These are phyloP conservation scores for Entomyzon cyanotis DNA, from an alignment of 2,113 vertebrate genomes.

Conservation along the genomic window DNA sequence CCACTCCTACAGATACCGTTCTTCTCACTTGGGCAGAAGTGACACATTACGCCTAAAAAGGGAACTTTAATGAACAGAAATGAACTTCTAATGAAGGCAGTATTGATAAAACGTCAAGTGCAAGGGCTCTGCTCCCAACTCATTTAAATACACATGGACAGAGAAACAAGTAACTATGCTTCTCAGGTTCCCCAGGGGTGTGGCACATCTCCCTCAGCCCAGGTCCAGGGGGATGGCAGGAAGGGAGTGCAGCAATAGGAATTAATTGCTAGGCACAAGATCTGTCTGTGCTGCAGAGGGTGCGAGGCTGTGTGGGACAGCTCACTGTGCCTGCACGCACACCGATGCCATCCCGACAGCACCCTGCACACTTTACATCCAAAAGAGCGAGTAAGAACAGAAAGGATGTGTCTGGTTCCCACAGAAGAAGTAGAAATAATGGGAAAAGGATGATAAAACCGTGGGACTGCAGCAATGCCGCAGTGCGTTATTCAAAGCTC, in stretches of 20 bases:
- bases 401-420: neutral
- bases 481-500: neutral
- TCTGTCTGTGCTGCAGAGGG: accelerated
- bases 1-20: neutral
- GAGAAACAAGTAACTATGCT: neutral
- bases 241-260: neutral
- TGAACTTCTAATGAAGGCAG: neutral
- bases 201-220: neutral
- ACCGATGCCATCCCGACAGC: neutral
- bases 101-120: neutral
- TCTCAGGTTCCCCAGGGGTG: neutral
- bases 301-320: accelerated
- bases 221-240: neutral
- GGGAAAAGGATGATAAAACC: neutral
- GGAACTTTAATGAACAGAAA: constrained; percentile 26
- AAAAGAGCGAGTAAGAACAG: neutral
- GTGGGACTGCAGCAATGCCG: neutral
- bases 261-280: neutral
- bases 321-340: neutral
- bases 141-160: neutral
- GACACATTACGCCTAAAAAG: neutral
- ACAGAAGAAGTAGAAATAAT: neutral
- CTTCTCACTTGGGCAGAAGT: neutral
- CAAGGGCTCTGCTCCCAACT: neutral
- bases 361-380: accelerated